phyloP scores from a whole-genome alignment of 2,888 invertebrate species.

The Thymelicus sylvestris region DNA sequence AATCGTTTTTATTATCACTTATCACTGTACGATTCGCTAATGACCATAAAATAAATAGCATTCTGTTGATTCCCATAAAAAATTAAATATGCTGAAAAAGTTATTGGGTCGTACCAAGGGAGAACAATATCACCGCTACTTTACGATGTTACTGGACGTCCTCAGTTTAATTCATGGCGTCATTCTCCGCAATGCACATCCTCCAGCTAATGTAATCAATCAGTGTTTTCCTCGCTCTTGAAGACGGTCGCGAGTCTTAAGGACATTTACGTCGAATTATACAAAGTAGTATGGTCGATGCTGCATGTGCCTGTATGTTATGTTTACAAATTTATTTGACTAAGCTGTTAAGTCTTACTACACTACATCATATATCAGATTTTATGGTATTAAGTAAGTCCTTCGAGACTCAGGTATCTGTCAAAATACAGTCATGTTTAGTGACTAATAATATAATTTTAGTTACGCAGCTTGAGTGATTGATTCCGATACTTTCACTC shows the following conservation, averaged over 20 bases:
- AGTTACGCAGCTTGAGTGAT: background rate
- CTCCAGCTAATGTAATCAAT: slow-evolving; percentile 25
- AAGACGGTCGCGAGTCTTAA: slow-evolving; percentile 8
- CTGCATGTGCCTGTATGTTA: background rate
- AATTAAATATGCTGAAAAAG: background rate
- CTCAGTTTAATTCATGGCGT: slow-evolving; percentile 24
- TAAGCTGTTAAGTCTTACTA: too few species aligned
- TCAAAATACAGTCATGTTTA: too few species aligned
- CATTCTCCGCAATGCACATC: slow-evolving; percentile 18
- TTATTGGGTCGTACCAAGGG: background rate
- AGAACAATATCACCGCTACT: slow-evolving; percentile 8
- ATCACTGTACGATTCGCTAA: too few species aligned
- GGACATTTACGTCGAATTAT: slow-evolving; percentile 4
- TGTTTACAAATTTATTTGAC: too few species aligned
- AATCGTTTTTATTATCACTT: too few species aligned
- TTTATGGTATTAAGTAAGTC: too few species aligned
- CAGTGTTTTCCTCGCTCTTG: slow-evolving; percentile 16
- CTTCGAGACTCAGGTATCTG: too few species aligned
- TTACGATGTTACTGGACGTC: slow-evolving; percentile 13
- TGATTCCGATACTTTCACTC: slow-evolving; percentile 1
- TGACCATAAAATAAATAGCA: too few species aligned
- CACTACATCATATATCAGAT: too few species aligned
- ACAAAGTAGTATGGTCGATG: background rate
- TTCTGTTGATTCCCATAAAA: background rate
- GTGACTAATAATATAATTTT: background rate